These are phyloP conservation scores for Ashinkailepas kermadecensis DNA, from an alignment of 2,888 invertebrate genomes.

Conservation along the genomic window DNA sequence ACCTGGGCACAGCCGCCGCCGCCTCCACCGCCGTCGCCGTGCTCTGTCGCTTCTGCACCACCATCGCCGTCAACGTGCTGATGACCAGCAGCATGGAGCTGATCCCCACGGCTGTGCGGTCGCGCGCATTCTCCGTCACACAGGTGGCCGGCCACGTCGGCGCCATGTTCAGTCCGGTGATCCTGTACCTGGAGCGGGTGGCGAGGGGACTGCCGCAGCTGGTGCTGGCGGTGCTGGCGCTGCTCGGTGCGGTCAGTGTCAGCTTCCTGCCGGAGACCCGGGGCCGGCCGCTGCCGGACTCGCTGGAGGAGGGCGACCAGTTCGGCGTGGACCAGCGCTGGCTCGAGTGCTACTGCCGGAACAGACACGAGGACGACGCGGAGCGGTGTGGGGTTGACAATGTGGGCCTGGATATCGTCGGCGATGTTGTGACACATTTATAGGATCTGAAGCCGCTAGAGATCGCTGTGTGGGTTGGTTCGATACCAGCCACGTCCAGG, in stretches of 20 bases:
- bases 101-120: conserved; percentile 25
- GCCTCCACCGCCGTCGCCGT: conserved; percentile 26
- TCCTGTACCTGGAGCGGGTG: conserved; percentile 11
- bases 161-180: conserved; percentile 23
- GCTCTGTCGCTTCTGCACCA: conserved; percentile 29
- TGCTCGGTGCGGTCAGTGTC: conserved; percentile 25
- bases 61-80: conserved; percentile 30
- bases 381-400: background rate
- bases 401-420: too few species aligned
- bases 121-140: background rate
- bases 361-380: too few species aligned
- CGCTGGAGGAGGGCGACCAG: conserved; percentile 30
- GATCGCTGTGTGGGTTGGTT: too few species aligned
- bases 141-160: conserved; percentile 26
- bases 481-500: too few species aligned
- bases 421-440: too few species aligned
- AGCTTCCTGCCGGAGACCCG: conserved; percentile 31
- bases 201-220: conserved; percentile 27
- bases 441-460: too few species aligned
- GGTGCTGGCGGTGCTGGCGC: conserved; percentile 27
- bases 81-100: conserved; percentile 28
- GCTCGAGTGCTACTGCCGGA: conserved; percentile 20
- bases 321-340: conserved; percentile 27
- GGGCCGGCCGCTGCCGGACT: conserved; percentile 30
- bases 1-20: background rate